Evolutionary conservation across 2,113 vertebrate genomes (phyloP).

Genomic region (Noctilio leporinus): DNA sequence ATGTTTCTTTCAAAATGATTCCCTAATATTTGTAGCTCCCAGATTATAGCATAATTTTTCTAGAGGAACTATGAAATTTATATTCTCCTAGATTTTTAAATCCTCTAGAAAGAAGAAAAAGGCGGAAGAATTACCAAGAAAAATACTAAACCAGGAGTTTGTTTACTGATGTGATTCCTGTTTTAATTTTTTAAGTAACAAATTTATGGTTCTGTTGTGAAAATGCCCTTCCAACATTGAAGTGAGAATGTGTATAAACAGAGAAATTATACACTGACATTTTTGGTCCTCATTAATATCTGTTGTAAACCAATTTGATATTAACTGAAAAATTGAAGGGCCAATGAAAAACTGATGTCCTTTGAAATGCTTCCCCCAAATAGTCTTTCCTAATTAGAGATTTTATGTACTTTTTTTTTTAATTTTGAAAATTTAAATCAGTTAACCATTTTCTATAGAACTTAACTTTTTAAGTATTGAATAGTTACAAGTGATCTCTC

Average conservation of each 20-base stretch:
- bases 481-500: not conserved
- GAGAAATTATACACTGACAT: not conserved
- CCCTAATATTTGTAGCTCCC: not conserved
- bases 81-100: not conserved
- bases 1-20: not conserved
- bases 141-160: not conserved
- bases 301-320: not conserved
- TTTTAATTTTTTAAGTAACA: not conserved
- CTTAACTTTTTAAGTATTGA: not conserved
- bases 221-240: not conserved
- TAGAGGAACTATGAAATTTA: not conserved
- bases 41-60: not conserved
- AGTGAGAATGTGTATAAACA: not conserved
- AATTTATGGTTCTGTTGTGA: not conserved
- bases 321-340: not conserved
- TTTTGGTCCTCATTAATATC: not conserved
- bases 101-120: not conserved
- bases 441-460: not conserved
- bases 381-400: not conserved
- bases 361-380: not conserved
- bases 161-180: not conserved
- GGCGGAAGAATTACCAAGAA: not conserved
- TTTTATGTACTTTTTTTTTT: not conserved
- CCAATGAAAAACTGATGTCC: not conserved
- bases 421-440: not conserved